Conservation (phyloP, 2,797 vertebrate genomes). For the Intellagama lesueurii region DNA sequence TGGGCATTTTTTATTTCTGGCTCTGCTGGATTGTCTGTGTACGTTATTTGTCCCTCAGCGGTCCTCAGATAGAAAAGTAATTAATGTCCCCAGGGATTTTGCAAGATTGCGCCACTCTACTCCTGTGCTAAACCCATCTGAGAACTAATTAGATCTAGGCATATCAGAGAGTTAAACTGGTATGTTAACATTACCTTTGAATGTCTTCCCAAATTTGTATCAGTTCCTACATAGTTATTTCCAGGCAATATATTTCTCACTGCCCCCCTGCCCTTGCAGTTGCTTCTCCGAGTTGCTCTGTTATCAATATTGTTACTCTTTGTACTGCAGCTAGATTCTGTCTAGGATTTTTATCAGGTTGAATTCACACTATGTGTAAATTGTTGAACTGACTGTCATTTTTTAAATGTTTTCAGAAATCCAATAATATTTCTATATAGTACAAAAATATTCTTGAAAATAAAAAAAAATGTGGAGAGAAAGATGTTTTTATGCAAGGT, state of each 20-base stretch:
- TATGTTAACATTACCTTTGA: conserved; percentile 59
- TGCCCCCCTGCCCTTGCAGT: not conserved
- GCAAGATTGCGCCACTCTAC: not conserved
- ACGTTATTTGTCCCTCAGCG: not conserved
- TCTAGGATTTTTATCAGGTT: conserved; percentile 72
- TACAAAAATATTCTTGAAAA: conserved; percentile 71
- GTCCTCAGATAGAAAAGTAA: conserved; percentile 3
- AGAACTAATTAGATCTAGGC: not conserved
- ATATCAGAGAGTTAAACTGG: not conserved
- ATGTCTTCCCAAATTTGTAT: conserved; percentile 36
- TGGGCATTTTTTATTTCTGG: not conserved
- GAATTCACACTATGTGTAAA: conserved; percentile 73
- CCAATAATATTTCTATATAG: conserved; percentile 81
- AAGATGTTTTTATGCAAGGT: conserved; percentile 69
- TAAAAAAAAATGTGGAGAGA: conserved; percentile 69
- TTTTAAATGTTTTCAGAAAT: conserved; percentile 76
- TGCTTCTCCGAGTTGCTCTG: conserved; percentile 66
- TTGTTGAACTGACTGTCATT: conserved; percentile 74
- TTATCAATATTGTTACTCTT: conserved; percentile 73
- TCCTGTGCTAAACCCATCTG: not conserved
- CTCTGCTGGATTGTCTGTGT: not conserved
- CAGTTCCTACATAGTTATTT: conserved; percentile 46
- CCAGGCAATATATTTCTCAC: conserved; percentile 15
- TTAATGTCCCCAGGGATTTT: not conserved
- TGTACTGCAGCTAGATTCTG: conserved; percentile 71